Base-by-base conservation (phyloP, 2,888 invertebrate genomes). In the Resseliella maxima region DNA sequence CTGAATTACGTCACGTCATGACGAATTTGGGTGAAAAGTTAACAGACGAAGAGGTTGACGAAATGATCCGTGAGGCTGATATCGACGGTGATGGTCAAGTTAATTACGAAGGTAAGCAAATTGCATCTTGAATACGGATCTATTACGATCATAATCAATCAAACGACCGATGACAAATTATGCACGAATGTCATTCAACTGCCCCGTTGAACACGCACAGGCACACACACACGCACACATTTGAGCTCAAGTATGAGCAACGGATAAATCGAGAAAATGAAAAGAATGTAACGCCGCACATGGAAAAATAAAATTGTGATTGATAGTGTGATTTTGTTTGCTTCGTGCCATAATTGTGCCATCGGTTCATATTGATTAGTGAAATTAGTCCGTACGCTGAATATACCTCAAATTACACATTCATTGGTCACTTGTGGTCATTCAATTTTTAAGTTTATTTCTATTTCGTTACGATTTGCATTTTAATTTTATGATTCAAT, bases 61-160 rank as follows among this genome's bases (percentile, higher is more conserved):
- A 99, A 93, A 99, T 99, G 98, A 98, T 99, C 92, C 94, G 97
- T 92, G 98, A 98, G 93, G 98, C 98, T 90, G 98, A 99, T 93
- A 98, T 99, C 92, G 99, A 99, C 92, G 98, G 98, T 91, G 99
- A 99, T 92, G 99, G 99, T 89, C 98, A 99, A 94, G 98, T 99
- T 89, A 90, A 90, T 90, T 90, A 90, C 89, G 90, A 91, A 90
- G 90, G 90, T 90, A 88, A 88, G 89, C 87, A 24, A 31, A 85
- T n/a, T 64, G 64, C 31, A 64, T 64, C 8, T 64, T 1, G 18
- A 27, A 6, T 24, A 54, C 54, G n/a, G n/a, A 10, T 21, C n/a
- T n/a, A n/a, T n/a, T n/a, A n/a, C n/a, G n/a, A n/a, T n/a, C n/a
- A n/a, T n/a, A n/a, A n/a, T n/a, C n/a, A n/a, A n/a, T n/a, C n/a